Evolutionary conservation across 2,888 invertebrate genomes (phyloP), one percentile per base, ranked within the genome.

Genomic region (Camponotus fellah): DNA sequence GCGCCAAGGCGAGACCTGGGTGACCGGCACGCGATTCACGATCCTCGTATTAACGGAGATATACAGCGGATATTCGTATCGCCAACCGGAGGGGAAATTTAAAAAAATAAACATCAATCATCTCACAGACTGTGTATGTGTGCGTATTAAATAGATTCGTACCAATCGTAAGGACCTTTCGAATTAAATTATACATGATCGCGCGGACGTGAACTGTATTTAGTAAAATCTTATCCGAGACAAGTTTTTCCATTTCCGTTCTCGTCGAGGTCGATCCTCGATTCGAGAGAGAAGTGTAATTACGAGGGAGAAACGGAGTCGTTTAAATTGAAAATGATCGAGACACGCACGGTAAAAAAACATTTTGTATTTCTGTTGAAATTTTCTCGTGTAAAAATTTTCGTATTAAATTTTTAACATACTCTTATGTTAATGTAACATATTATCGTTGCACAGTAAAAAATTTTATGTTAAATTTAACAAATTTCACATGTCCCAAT

Each of bases 11-110:
- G 79, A 60, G 71, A 71, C 58, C 58, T n/a, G 8, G 46, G 49
- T 62, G 46, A 79, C 34, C 77, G 77, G 77, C 46, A 60, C 71
- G 71, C 46, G 71, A 80, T 72, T 80, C 60, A 80, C 60, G 37
- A 72, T 62, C 60, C 58, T 69, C 34, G 58, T 46, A 60, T 80
- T 71, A 71, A 79, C 60, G 46, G 43, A 71, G 72, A 58, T 62
- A 17, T 12, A 71, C 46, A 26, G 21, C 58, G 34, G 58, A 46
- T 46, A 71, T 79, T 69, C 69, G 34, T 69, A 69, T 69, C 77
- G 17, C 21, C 60, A 12, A 17, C 0, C 12, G 56, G 32, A 32
- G 65, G 49, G 17, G 12, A 49, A 49, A 49, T 56, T 26, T 56
- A n/a, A 37, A 0, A 0, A 53, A 53, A 53, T 53, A 53, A 53